phyloP scores from a whole-genome alignment of 2,888 invertebrate genomes.

The Elaeidobius kamerunicus region DNA sequence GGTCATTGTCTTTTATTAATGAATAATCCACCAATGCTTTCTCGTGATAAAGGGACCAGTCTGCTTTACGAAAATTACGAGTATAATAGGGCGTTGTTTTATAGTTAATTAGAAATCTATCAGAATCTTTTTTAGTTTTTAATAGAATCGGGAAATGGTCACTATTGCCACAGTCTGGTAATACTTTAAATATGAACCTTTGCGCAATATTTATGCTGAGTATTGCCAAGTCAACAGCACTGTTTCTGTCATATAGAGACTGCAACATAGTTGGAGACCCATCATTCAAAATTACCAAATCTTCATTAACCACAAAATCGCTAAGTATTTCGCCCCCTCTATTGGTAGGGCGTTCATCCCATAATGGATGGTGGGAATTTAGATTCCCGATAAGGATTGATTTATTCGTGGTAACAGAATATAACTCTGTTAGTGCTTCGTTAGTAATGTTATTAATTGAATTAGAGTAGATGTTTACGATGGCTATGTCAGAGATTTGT shows the following conservation, averaged over 20 bases:
- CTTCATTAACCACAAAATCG: neutral
- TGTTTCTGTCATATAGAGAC: neutral
- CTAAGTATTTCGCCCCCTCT: neutral
- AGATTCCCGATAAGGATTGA: slow-evolving; percentile 5
- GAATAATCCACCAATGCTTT: neutral
- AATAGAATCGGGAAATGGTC: slow-evolving; percentile 1
- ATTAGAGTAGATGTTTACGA: slow-evolving; percentile 1
- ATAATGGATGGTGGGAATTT: slow-evolving; percentile 1
- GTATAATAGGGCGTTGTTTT: too few relatives aligned
- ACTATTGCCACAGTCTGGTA: neutral
- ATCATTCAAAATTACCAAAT: slow-evolving; percentile 3
- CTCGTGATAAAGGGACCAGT: neutral
- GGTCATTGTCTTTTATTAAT: neutral
- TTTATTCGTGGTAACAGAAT: neutral
- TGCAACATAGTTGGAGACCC: neutral
- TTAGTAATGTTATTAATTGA: neutral
- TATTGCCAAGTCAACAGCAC: slow-evolving; percentile 2
- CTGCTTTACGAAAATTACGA: slow-evolving; percentile 1
- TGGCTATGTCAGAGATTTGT: neutral
- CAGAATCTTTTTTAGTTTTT: neutral
- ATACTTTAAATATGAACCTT: too few relatives aligned
- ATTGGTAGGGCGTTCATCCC: neutral
- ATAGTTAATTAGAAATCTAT: neutral
- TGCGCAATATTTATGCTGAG: neutral
- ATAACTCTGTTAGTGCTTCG: neutral